Conservation (phyloP, 2,888 invertebrate genomes). For the Drosophila mayaguana region DNA sequence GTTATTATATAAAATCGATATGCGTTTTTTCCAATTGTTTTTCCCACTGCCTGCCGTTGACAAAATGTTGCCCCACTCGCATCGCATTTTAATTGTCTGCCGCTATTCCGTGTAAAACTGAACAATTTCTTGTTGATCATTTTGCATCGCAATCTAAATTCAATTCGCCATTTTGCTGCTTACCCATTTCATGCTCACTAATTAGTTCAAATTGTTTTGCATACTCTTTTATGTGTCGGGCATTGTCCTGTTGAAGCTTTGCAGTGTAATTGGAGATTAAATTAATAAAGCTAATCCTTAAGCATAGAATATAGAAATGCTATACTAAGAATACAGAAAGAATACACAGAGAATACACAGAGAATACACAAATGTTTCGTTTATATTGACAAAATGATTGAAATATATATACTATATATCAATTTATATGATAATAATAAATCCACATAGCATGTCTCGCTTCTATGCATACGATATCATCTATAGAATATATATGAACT, state of each 20-base stretch:
- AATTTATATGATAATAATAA: too few species aligned
- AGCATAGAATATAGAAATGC: too few species aligned
- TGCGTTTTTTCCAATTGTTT: conserved; percentile 7
- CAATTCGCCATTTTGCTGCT: conserved; percentile 32
- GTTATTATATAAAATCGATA: conserved; percentile 65
- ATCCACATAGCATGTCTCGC: too few species aligned
- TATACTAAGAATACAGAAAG: too few species aligned
- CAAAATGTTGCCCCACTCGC: conserved; percentile 26
- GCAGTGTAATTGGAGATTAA: neutral
- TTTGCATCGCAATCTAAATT: conserved; percentile 47
- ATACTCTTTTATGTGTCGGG: neutral
- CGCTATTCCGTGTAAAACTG: conserved; percentile 21
- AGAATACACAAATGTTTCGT: too few species aligned
- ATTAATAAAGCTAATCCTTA: too few species aligned
- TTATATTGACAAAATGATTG: too few species aligned
- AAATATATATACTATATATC: too few species aligned
- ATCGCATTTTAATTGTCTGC: conserved; percentile 58
- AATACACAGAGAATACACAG: too few species aligned
- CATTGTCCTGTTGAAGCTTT: neutral
- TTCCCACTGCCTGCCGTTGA: neutral
- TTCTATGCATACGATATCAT: too few species aligned
- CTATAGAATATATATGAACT: too few species aligned
- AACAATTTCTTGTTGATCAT: conserved; percentile 40
- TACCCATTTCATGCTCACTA: conserved; percentile 12
- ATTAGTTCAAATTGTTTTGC: conserved; percentile 31